Conservation (phyloP, 2,888 invertebrate genomes). For the Protodeltote pygarga region DNA sequence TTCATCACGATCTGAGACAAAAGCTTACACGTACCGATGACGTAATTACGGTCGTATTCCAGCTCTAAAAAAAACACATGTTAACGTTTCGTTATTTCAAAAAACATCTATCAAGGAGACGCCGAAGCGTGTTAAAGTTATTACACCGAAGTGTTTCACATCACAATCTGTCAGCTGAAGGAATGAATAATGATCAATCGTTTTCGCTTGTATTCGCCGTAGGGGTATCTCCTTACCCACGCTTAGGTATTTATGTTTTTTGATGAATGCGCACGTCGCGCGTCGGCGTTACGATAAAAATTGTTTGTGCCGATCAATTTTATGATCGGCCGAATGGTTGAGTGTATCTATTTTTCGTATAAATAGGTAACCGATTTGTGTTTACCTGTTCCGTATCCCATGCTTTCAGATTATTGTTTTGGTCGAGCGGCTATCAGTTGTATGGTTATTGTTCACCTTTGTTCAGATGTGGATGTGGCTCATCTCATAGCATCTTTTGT, state of each 20-base stretch:
- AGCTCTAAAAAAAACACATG: constrained; percentile 60
- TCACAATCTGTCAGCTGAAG: constrained; percentile 77
- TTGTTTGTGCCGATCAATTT: constrained; percentile 50
- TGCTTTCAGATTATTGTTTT: constrained; percentile 12
- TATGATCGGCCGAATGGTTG: constrained; percentile 40
- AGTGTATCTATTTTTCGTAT: constrained; percentile 42
- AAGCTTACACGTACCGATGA: constrained; percentile 55
- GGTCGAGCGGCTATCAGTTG: constrained; percentile 10
- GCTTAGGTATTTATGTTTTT: constrained; percentile 60
- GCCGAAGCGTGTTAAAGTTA: constrained; percentile 72
- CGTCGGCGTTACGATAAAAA: constrained; percentile 47
- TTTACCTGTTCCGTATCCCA: constrained; percentile 37
- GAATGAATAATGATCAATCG: constrained; percentile 79
- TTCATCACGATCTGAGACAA: constrained; percentile 44
- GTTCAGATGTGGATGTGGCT: too few relatives aligned
- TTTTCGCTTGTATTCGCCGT: constrained; percentile 69
- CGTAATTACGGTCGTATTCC: constrained; percentile 58
- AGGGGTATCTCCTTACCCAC: constrained; percentile 65
- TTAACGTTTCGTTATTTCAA: constrained; percentile 68
- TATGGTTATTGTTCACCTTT: constrained; percentile 14
- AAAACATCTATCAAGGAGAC: constrained; percentile 69
- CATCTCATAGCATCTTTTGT: too few relatives aligned
- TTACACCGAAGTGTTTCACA: constrained; percentile 76
- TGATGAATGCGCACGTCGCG: constrained; percentile 49
- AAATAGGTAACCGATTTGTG: constrained; percentile 35